These are phyloP conservation scores for Ophion ellenae DNA, from an alignment of 2,888 invertebrate genomes.

Conservation along the genomic window DNA sequence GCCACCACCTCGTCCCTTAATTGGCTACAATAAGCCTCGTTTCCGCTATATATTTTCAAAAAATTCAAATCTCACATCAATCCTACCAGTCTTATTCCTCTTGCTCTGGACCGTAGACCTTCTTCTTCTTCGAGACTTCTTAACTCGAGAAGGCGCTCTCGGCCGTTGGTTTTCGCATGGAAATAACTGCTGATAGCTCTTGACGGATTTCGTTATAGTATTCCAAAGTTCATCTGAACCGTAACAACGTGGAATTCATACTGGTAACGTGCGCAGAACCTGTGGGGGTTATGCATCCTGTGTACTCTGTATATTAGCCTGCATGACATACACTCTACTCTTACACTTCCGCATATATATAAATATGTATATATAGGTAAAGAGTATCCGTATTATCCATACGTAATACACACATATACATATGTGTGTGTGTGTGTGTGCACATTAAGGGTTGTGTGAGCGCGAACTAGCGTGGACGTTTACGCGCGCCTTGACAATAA, in stretches of 20 bases:
- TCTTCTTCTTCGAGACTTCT: no score
- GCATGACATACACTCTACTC: conserved; percentile 19
- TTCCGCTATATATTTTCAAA: no score
- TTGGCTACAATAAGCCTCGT: no score
- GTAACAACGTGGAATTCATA: conserved; percentile 23
- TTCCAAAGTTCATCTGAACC: conserved; percentile 28
- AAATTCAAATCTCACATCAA: no score
- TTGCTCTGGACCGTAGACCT: no score
- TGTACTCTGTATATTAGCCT: conserved; percentile 23
- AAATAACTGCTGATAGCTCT: no score
- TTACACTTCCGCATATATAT: not conserved
- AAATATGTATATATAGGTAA: not conserved
- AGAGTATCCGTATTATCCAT: not conserved
- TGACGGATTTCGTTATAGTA: not conserved
- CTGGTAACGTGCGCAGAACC: conserved; percentile 5
- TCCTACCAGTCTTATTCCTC: no score
- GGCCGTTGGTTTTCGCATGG: no score
- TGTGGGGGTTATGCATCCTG: conserved; percentile 19
- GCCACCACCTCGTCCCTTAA: no score
- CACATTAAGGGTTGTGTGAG: conserved; percentile 30
- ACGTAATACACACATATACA: no score
- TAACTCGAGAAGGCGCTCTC: no score
- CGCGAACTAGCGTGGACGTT: conserved; percentile 51
- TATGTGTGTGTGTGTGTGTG: not conserved
- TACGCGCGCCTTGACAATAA: conserved; percentile 60